A percentile compares a stretch with the other conserved stretches of the same genome.
Evolutionary conservation across 2,113 vertebrate species (phyloP).

Genomic region (Dermatemys mawii): DNA sequence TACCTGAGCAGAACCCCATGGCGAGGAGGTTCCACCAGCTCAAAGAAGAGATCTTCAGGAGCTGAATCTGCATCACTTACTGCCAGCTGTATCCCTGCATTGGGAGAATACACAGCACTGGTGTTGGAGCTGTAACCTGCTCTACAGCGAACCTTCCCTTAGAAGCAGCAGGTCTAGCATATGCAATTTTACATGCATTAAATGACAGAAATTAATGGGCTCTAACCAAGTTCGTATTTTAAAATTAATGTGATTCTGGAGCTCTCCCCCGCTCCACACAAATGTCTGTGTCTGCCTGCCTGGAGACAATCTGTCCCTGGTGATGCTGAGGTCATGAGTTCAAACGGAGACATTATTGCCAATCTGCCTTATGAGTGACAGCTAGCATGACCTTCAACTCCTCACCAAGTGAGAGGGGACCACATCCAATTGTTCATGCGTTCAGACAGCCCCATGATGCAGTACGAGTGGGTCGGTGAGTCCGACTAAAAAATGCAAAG

Average conservation of each 20-base stretch:
- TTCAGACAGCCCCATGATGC: not conserved
- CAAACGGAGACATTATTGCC: not conserved
- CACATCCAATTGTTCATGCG: not conserved
- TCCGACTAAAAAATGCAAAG: not conserved
- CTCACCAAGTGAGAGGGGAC: not conserved
- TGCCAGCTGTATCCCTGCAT: slow-evolving; percentile 82
- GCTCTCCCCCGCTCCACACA: not conserved
- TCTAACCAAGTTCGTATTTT: rapidly evolving
- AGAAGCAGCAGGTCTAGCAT: not conserved
- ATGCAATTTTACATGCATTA: not conserved
- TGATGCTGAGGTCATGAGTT: not conserved
- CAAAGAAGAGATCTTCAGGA: slow-evolving; percentile 90
- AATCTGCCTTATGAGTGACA: not conserved
- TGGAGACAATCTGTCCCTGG: not conserved
- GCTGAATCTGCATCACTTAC: slow-evolving; percentile 83
- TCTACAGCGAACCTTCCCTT: not conserved
- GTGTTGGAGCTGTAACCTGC: not conserved
- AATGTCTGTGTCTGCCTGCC: not conserved
- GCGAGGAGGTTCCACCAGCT: slow-evolving; percentile 87
- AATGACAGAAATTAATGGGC: not conserved
- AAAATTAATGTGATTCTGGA: not conserved
- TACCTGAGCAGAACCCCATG: slow-evolving; percentile 85
- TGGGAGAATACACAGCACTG: not conserved
- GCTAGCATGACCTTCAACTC: not conserved
- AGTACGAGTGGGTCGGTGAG: not conserved